Conservation (phyloP, 2,113 vertebrate genomes). For the Prunella fulvescens region DNA sequence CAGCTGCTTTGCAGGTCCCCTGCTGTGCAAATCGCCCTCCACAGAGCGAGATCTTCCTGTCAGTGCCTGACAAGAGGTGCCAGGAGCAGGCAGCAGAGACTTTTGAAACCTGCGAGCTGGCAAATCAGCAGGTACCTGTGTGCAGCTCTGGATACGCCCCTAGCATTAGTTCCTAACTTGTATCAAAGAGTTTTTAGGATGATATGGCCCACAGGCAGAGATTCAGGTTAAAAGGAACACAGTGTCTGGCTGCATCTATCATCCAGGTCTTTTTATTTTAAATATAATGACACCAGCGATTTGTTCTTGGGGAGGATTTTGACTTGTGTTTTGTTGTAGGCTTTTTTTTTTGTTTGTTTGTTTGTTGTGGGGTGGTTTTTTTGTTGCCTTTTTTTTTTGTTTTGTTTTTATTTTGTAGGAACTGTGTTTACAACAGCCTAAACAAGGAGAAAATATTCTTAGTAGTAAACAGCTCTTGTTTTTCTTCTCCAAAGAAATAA, state of each 20-base stretch:
- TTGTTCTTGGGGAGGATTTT: neutral
- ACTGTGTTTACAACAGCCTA: neutral
- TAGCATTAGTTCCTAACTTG: slow-evolving; percentile 51
- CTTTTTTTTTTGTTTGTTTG: neutral
- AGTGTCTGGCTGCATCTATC: slow-evolving; percentile 10
- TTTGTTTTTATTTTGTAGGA: neutral
- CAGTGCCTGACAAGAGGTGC: slow-evolving; percentile 57
- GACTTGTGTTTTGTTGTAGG: neutral
- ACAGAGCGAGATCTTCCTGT: slow-evolving; percentile 57
- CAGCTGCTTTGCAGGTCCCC: slow-evolving; percentile 54
- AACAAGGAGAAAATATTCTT: neutral
- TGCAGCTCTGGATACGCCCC: slow-evolving; percentile 46
- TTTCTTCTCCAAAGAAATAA: neutral
- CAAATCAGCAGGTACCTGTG: slow-evolving; percentile 56
- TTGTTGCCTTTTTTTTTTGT: neutral
- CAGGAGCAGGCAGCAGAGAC: slow-evolving; percentile 50
- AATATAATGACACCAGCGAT: neutral
- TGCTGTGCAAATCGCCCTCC: slow-evolving; percentile 64
- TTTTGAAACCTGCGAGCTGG: slow-evolving; percentile 46
- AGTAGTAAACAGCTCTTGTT: neutral
- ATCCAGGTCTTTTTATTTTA: neutral
- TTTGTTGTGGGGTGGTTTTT: neutral
- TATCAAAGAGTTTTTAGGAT: slow-evolving; percentile 48
- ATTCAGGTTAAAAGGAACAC: slow-evolving; percentile 44
- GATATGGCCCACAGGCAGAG: slow-evolving; percentile 44